Conservation (phyloP, 1,140 invertebrate species). For the Idris sp. region DNA sequence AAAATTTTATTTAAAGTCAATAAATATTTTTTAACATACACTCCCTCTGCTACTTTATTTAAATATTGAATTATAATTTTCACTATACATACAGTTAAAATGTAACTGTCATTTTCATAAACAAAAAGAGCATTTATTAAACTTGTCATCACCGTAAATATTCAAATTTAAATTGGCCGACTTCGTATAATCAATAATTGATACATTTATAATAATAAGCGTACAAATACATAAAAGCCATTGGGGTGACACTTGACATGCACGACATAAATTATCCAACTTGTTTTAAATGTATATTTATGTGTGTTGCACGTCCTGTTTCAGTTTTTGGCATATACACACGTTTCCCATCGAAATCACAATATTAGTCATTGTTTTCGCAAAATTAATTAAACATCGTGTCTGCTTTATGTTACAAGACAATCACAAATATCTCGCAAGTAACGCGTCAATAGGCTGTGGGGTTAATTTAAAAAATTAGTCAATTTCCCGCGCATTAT, state of each 20-base stretch:
- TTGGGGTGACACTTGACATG: constrained; percentile 27
- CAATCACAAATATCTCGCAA: constrained; percentile 12
- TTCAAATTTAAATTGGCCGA: constrained; percentile 22
- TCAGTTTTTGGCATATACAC: constrained; percentile 27
- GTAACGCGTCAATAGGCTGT: no score
- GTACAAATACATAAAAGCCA: constrained; percentile 15
- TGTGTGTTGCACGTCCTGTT: constrained; percentile 42
- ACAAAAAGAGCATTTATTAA: constrained; percentile 18
- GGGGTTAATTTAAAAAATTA: no score
- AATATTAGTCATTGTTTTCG: constrained; percentile 40
- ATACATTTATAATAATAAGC: constrained; percentile 36
- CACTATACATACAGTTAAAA: no score
- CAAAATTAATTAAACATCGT: constrained; percentile 41
- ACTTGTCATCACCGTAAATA: constrained; percentile 14
- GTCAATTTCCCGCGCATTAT: no score
- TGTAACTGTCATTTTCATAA: not conserved
- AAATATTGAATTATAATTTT: no score
- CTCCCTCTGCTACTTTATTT: no score
- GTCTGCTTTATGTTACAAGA: constrained; percentile 25
- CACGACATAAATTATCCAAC: constrained; percentile 25
- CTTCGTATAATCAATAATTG: constrained; percentile 21
- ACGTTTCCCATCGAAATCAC: constrained; percentile 13
- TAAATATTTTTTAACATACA: no score
- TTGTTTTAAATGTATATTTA: not conserved
- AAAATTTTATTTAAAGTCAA: no score